Base-by-base conservation (phyloP, 1,140 invertebrate species). In the Brachionus asplanchnoidis region DNA sequence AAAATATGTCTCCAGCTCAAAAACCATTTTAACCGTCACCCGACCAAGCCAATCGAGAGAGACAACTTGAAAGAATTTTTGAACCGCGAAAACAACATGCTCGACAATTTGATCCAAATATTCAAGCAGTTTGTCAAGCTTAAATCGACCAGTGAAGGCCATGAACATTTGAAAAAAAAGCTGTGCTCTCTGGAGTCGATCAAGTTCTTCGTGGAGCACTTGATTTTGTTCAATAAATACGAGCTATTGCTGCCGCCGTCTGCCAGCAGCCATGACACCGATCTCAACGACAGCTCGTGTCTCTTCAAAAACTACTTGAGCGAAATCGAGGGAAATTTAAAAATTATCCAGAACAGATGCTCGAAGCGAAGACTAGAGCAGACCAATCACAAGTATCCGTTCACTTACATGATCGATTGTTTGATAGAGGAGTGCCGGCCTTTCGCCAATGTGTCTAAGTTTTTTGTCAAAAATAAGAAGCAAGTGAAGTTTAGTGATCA, bases 371-470 rank as follows among this genome's bases (percentile, higher is more conserved):
- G 20, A 17, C 73, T 50, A 9, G 70, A 75, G 17, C 70, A 75
- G 40, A 36, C 42, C 5, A 36, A 77, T 3, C 20, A 46, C n/a
- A 77, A 77, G 46, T 77, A 77, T 12, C 73, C 73, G 11, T 77
- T 77, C 26, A 77, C 73, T 23, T 77, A 77, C 26, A 50, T 77
- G 20, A 77, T 77, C 26, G 73, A 77, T 77, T 77, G 73, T 77
- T 50, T 77, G n/a, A 26, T 77, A 4, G 73, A 77, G n/a, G 73
- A 77, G 14, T 77, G 73, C 9, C n/a, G 23, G 23, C 42, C 42
- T 12, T 77, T 26, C 7, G 73, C 73, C 3, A 77, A 77, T 50
- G 46, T 46, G 73, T 77, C 73, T 0, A 77, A 77, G 26, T 77
- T 77, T 36, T 77, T 77, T 26, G 2, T 26, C 11, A 77, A 77